Percentiles rank a stretch among this genome's conserved stretches.
Conservation (phyloP, 2,888 invertebrate genomes). For the Camponotus fellah region DNA sequence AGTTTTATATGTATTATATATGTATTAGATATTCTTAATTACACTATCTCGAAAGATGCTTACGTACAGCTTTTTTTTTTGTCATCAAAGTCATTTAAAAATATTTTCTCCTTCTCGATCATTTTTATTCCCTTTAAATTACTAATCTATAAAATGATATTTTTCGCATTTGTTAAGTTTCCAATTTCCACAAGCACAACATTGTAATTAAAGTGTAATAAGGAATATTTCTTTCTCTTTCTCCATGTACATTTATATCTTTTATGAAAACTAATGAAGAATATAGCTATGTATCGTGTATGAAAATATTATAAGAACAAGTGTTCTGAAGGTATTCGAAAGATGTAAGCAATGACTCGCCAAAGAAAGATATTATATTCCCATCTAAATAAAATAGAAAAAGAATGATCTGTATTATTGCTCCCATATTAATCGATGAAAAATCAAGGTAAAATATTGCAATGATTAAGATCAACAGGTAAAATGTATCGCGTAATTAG, state of each 20-base stretch:
- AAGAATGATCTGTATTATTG: conserved; percentile 57
- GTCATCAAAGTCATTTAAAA: conserved; percentile 2
- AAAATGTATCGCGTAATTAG: conserved; percentile 60
- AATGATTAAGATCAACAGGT: conserved; percentile 30
- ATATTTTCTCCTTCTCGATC: neutral
- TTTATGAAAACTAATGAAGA: conserved; percentile 35
- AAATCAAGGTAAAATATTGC: conserved; percentile 47
- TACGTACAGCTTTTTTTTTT: neutral
- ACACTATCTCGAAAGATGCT: neutral
- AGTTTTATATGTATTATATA: conserved; percentile 2
- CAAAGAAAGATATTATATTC: conserved; percentile 67
- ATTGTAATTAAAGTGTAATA: conserved; percentile 13
- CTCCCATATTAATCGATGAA: conserved; percentile 50
- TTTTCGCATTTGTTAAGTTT: conserved; percentile 18
- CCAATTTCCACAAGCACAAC: conserved; percentile 19
- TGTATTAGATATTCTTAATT: conserved; percentile 10
- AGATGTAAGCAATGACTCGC: conserved; percentile 54
- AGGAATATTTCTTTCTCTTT: neutral
- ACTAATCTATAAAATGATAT: conserved; percentile 4
- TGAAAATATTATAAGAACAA: conserved; percentile 5
- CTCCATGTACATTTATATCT: conserved; percentile 34
- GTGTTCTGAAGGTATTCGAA: conserved; percentile 18
- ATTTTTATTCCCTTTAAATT: conserved; percentile 26
- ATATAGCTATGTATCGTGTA: neutral
- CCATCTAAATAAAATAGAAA: conserved; percentile 37